Evolutionary conservation across 2,888 invertebrate species (phyloP).

Genomic region (Lasioglossum villosulum): DNA sequence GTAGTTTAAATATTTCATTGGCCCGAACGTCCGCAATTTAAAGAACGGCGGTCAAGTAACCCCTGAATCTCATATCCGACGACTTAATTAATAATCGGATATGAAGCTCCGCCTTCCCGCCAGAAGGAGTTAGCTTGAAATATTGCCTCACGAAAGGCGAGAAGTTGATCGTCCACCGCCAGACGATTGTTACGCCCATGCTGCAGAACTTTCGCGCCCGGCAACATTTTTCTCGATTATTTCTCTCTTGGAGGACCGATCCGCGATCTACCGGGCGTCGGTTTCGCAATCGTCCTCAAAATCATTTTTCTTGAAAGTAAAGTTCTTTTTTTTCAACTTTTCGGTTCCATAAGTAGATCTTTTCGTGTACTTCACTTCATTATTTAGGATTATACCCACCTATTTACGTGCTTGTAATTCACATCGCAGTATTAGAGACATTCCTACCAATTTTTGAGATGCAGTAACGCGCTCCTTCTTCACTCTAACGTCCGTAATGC

Average conservation of each 20-base stretch:
- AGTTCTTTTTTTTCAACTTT: too few relatives aligned
- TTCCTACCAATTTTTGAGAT: too few relatives aligned
- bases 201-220: neutral
- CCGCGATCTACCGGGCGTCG: neutral
- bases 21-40: neutral
- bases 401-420: too few relatives aligned
- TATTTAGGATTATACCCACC: too few relatives aligned
- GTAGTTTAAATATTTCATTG: neutral
- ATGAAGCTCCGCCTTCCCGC: slow-evolving; percentile 8
- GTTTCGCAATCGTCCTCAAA: neutral
- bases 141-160: slow-evolving; percentile 21
- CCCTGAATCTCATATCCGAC: slow-evolving; percentile 5
- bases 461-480: too few relatives aligned
- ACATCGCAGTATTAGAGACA: too few relatives aligned
- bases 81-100: slow-evolving; percentile 32
- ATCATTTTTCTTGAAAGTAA: neutral
- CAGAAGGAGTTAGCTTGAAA: slow-evolving; percentile 19
- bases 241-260: neutral
- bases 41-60: slow-evolving; percentile 8
- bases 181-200: slow-evolving; percentile 8
- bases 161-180: slow-evolving; percentile 14
- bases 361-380: too few relatives aligned
- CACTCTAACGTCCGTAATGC: too few relatives aligned
- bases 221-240: slow-evolving; percentile 20
- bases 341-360: too few relatives aligned